Evolutionary conservation across 2,113 vertebrate genomes (phyloP).

Genomic region (Balaenoptera acutorostrata): DNA sequence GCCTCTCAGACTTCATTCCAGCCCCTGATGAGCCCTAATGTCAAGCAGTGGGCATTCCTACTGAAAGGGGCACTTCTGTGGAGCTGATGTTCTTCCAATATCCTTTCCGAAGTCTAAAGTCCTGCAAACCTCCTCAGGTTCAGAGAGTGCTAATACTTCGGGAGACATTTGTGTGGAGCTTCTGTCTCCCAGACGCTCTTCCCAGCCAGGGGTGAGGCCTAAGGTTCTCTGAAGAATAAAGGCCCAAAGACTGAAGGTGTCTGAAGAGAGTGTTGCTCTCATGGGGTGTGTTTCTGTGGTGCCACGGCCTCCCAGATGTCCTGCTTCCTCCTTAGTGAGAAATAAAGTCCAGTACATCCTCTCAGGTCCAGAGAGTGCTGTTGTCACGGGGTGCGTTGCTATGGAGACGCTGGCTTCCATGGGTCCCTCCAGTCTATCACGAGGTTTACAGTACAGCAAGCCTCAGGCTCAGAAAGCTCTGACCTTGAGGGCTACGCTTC

Average conservation of each 20-base stretch:
- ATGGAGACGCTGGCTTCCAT: neutral
- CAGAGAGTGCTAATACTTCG: neutral
- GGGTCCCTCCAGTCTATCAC: neutral
- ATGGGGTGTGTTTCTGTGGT: neutral
- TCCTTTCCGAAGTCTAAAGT: neutral
- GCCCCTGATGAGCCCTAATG: neutral
- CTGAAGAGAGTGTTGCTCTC: neutral
- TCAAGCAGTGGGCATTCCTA: neutral
- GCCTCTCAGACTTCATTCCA: neutral
- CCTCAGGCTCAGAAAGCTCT: neutral
- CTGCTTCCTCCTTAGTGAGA: neutral
- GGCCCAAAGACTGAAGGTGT: neutral
- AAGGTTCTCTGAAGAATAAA: neutral
- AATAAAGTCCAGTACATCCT: neutral
- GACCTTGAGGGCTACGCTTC: neutral
- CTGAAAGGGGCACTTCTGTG: neutral
- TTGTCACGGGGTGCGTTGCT: neutral
- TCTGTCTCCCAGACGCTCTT: neutral
- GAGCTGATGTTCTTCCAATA: neutral
- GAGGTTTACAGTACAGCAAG: neutral
- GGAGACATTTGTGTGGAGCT: neutral
- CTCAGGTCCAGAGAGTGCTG: neutral
- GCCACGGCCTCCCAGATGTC: neutral
- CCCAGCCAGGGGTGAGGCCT: neutral
- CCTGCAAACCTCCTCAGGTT: neutral